Evolutionary conservation across 1,140 invertebrate genomes (phyloP).

Genomic region (Aricia agestis): DNA sequence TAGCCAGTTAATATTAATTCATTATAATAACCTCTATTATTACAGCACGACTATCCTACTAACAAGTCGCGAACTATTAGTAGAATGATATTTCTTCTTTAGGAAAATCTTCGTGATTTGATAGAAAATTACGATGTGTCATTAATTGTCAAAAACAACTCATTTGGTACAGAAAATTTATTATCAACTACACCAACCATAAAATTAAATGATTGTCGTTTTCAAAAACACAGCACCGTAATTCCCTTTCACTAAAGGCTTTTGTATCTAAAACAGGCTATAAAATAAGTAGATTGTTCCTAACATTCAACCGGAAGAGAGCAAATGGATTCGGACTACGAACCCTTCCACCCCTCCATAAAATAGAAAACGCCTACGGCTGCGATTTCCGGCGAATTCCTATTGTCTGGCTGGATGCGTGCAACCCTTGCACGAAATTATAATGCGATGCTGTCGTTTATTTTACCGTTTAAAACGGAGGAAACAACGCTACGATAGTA

Average conservation of each 20-base stretch:
- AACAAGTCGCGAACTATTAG: too few species aligned
- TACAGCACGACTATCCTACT: too few species aligned
- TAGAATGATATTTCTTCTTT: too few species aligned
- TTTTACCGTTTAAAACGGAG: background rate
- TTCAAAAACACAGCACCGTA: background rate
- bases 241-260: slow-evolving; percentile 29
- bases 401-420: slow-evolving; percentile 61
- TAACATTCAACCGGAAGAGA: slow-evolving; percentile 58
- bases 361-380: slow-evolving; percentile 61
- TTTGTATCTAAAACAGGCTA: slow-evolving; percentile 39
- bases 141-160: too few species aligned
- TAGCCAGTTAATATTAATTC: too few species aligned
- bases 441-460: background rate
- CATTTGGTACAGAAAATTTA: too few species aligned
- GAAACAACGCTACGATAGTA: background rate
- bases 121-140: too few species aligned
- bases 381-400: slow-evolving; percentile 50
- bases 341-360: slow-evolving; percentile 56
- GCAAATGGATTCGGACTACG: slow-evolving; percentile 62
- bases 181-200: too few species aligned
- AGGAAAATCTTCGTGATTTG: too few species aligned
- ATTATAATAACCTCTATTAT: too few species aligned
- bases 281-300: slow-evolving; percentile 61
- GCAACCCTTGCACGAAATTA: slow-evolving; percentile 43
- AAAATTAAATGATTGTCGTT: background rate